Evolutionary conservation across 2,113 vertebrate species (phyloP).

Genomic region (Herpetotheres cachinnans): DNA sequence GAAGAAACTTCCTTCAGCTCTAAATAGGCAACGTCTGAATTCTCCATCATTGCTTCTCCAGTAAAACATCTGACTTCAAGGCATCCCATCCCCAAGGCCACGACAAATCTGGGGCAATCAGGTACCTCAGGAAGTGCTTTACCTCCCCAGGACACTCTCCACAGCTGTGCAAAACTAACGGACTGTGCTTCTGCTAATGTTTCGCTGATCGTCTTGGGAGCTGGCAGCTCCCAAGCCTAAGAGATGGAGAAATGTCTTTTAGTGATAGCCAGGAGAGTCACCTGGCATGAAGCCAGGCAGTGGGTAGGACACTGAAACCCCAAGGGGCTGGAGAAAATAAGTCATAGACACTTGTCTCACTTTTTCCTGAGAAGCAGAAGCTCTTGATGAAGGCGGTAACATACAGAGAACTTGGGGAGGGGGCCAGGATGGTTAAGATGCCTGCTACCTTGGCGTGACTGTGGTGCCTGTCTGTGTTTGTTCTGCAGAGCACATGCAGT

Average conservation of each 20-base stretch:
- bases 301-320: neutral
- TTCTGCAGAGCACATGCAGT: neutral
- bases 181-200: neutral
- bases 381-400: neutral
- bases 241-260: neutral
- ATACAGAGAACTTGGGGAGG: neutral
- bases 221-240: neutral
- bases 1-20: neutral
- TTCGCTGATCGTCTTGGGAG: neutral
- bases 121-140: neutral
- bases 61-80: neutral
- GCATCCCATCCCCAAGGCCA: neutral
- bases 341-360: neutral
- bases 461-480: rapidly evolving
- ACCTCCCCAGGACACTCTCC: neutral
- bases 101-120: neutral
- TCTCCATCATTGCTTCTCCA: neutral
- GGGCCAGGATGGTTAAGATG: neutral
- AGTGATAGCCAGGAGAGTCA: neutral
- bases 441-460: rapidly evolving
- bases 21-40: neutral
- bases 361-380: neutral
- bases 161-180: neutral
- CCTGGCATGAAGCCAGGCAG: neutral
- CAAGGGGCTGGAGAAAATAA: neutral